Conservation (phyloP, 2,888 invertebrate genomes). For the Chesias legatella region DNA sequence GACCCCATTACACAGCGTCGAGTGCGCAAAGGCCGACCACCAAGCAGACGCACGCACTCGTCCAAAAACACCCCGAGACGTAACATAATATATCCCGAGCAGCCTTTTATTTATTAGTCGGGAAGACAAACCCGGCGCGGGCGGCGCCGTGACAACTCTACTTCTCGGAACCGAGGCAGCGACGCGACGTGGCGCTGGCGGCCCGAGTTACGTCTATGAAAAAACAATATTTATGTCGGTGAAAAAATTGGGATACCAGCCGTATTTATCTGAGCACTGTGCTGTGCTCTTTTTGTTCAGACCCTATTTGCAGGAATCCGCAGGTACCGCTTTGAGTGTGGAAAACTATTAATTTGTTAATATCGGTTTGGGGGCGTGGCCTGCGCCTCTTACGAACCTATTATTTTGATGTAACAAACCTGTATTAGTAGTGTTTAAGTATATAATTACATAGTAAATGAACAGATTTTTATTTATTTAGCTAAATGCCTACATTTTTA, state of each 20-base stretch:
- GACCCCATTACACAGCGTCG: constrained; percentile 57
- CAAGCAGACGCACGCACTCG: constrained; percentile 47
- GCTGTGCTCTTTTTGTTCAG: constrained; percentile 70
- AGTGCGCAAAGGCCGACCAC: constrained; percentile 61
- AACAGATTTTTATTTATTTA: constrained; percentile 11
- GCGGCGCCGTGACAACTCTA: constrained; percentile 74
- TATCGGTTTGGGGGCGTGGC: constrained; percentile 53
- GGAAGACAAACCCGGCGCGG: constrained; percentile 66
- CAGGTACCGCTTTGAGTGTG: constrained; percentile 59
- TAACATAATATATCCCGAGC: constrained; percentile 79
- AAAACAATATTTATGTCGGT: constrained; percentile 77
- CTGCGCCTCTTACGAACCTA: constrained; percentile 37
- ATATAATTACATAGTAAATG: constrained; percentile 7
- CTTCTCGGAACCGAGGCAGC: constrained; percentile 70
- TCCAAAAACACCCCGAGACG: constrained; percentile 68
- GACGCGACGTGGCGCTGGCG: constrained; percentile 71
- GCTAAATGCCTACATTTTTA: too few species aligned
- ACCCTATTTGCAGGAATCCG: constrained; percentile 70
- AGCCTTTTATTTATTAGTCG: constrained; percentile 77
- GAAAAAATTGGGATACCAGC: constrained; percentile 71
- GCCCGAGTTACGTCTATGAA: constrained; percentile 70
- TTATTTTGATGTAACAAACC: constrained; percentile 17
- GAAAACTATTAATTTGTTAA: constrained; percentile 66
- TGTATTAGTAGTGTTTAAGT: constrained; percentile 18
- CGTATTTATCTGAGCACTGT: constrained; percentile 69